phyloP scores from a whole-genome alignment of 2,888 invertebrate species.

The Drosophila anomelani region DNA sequence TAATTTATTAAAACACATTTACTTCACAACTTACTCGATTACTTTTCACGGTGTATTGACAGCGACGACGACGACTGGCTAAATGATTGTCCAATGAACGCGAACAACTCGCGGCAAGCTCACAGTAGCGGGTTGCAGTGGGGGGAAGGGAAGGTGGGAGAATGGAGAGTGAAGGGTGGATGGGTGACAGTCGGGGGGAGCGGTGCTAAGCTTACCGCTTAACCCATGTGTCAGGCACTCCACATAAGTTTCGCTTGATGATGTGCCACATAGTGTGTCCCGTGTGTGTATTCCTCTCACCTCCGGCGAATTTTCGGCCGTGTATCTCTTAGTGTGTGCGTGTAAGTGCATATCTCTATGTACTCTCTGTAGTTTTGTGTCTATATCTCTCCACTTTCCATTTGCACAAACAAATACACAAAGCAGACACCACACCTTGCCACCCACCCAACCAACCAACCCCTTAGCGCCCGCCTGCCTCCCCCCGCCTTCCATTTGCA shows the following conservation, averaged over 20 bases:
- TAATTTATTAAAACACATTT: background rate
- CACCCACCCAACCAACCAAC: constrained; percentile 12
- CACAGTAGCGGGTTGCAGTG: constrained; percentile 3
- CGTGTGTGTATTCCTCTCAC: constrained; percentile 15
- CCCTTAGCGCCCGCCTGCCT: background rate
- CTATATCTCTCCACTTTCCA: constrained; percentile 73
- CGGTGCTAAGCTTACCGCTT: constrained; percentile 65
- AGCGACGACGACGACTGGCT: constrained; percentile 56
- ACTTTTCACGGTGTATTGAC: constrained; percentile 8
- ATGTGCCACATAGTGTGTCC: constrained; percentile 19
- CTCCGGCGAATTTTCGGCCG: constrained; percentile 34
- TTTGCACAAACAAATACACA: constrained; percentile 55
- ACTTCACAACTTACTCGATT: background rate
- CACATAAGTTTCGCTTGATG: constrained; percentile 65
- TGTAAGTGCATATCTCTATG: constrained; percentile 71
- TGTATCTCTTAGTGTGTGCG: background rate
- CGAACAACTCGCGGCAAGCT: constrained; percentile 51
- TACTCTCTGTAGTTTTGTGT: constrained; percentile 58
- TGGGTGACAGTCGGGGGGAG: constrained; percentile 15
- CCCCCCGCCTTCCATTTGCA: constrained; percentile 60
- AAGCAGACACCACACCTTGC: constrained; percentile 44
- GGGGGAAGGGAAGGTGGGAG: constrained; percentile 5
- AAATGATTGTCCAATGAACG: constrained; percentile 80
- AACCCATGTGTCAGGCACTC: constrained; percentile 71
- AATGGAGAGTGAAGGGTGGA: constrained; percentile 5